Evolutionary conservation across 2,888 invertebrate species (phyloP), one percentile per base, ranked within the genome.

Genomic region (Chrysolina oricalcia): DNA sequence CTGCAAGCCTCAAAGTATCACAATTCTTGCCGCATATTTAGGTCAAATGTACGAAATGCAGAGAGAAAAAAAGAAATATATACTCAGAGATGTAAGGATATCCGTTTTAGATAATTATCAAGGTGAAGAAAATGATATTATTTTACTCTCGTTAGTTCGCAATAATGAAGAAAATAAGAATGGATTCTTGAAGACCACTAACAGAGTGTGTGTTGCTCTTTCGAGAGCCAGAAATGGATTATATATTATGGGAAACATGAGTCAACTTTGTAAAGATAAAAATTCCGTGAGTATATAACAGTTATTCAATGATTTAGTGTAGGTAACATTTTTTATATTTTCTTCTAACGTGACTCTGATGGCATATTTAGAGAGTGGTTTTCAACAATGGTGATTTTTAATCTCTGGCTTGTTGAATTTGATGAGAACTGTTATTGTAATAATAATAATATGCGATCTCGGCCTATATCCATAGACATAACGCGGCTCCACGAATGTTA

Each of bases 101-200:
- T 91, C 92, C 0, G 92, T 92, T 0, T 93, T 96, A 1, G 96
- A 96, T 86, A 95, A 94, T 85, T 96, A 92, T 83, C 96, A 96
- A 89, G 95, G 96, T 0, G 93, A 95, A 84, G 95, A 95, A 89
- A 93, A 92, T 84, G 92, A 92, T 85, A 94, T 96, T 83, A 93
- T 96, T 71, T 90, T 96, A 80, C 87, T 96, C 75, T 95, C 95
- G 0, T 87, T 96, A 13, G 96, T 96, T 0, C 91, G 96, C 83
- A 95, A 93, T 85, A 95, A 95, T 88, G 86, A 88, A 64, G 90
- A 91, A n/a, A 90, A 90, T 67, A 91, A 90, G 17, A 73, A 73
- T 68, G 73, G 73, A 64, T 76, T 73, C 56, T 65, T 76, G 17
- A 73, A 89, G 4, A 92, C 91, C 40, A 90, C 91, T 40, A 95